Evolutionary conservation across 2,797 vertebrate genomes (phyloP).

Genomic region (Fratercula arctica): DNA sequence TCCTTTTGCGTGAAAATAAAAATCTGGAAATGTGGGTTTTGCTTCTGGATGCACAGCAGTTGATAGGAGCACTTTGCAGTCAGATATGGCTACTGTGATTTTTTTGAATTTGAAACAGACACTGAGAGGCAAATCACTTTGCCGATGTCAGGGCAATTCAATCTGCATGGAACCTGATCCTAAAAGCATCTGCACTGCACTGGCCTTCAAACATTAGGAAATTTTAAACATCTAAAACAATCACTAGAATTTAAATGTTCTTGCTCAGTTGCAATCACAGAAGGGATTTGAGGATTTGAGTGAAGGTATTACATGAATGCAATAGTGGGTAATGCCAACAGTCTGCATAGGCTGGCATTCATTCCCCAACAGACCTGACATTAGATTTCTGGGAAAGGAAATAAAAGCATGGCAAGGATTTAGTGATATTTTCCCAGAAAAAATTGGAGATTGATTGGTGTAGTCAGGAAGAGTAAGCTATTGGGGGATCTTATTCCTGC

Average conservation of each 20-base stretch:
- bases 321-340: not conserved
- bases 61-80: slow-evolving; percentile 29
- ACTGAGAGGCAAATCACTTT: slow-evolving; percentile 32
- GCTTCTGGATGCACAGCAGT: not conserved
- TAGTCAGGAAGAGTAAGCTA: not conserved
- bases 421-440: not conserved
- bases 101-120: slow-evolving; percentile 56
- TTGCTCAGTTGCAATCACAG: not conserved
- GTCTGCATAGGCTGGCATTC: not conserved
- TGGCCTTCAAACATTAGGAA: not conserved
- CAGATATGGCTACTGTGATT: slow-evolving; percentile 35
- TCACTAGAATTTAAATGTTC: not conserved
- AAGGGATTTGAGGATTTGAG: not conserved
- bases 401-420: not conserved
- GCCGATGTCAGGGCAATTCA: slow-evolving; percentile 34
- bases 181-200: not conserved
- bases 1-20: not conserved
- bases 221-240: not conserved
- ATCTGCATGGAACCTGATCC: slow-evolving; percentile 10
- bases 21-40: not conserved
- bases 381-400: not conserved
- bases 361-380: not conserved
- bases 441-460: not conserved
- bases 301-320: not conserved
- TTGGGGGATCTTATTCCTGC: not conserved